A percentile compares a stretch with the other conserved stretches of the same genome.
These are phyloP conservation scores for Cheiracanthium punctorium DNA, from an alignment of 2,888 invertebrate genomes.

Conservation along the genomic window DNA sequence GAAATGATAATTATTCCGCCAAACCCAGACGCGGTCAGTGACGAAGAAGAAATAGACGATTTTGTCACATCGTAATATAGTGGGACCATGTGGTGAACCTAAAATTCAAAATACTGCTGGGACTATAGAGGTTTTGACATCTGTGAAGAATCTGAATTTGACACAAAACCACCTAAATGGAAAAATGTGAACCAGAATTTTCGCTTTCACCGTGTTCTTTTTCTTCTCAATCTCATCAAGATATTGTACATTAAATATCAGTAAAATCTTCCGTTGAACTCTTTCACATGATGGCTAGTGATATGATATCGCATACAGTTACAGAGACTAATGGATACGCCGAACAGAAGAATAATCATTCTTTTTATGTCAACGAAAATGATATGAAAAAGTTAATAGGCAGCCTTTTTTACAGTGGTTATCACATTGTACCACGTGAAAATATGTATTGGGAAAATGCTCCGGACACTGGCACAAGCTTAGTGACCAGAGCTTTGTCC, in stretches of 20 bases:
- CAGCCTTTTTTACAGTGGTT: conserved; percentile 7
- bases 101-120: too few species aligned
- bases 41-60: background rate
- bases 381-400: conserved; percentile 2
- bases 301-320: conserved; percentile 2
- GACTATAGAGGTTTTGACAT: too few species aligned
- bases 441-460: conserved; percentile 27
- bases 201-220: too few species aligned
- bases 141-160: too few species aligned
- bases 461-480: background rate
- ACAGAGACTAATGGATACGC: conserved; percentile 9
- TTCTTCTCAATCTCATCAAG: too few species aligned
- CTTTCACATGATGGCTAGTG: conserved; percentile 20
- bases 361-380: background rate
- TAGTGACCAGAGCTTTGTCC: background rate
- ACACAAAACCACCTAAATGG: too few species aligned
- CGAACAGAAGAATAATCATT: conserved; percentile 1
- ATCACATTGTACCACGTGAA: conserved; percentile 19
- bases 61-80: too few species aligned
- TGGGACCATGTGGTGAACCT: too few species aligned
- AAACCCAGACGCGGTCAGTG: background rate
- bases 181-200: too few species aligned
- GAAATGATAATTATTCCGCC: conserved; percentile 12
- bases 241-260: background rate
- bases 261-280: background rate